Evolutionary conservation across 2,797 vertebrate species (phyloP).

Genomic region (Sus cebifrons): DNA sequence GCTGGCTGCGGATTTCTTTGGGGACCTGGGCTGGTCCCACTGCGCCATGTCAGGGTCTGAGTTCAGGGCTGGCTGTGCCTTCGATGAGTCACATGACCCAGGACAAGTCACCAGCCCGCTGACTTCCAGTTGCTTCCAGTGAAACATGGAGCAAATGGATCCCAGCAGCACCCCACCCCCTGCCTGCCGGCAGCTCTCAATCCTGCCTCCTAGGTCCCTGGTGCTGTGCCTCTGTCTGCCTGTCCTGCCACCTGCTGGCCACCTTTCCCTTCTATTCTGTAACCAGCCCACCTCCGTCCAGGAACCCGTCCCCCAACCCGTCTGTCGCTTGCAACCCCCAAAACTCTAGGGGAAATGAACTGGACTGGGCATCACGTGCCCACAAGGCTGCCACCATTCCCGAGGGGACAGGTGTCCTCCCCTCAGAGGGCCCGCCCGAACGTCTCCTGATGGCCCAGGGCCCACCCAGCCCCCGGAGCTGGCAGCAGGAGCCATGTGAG

Average conservation of each 20-base stretch:
- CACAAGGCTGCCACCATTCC: accelerated
- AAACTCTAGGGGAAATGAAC: neutral
- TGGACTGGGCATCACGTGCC: neutral
- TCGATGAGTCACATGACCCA: neutral
- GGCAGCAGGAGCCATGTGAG: neutral
- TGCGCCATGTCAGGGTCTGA: neutral
- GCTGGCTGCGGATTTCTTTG: neutral
- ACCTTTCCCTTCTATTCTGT: neutral
- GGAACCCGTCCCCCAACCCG: neutral
- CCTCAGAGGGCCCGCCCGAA: neutral
- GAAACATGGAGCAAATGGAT: neutral
- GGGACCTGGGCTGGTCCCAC: neutral
- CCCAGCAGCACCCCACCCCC: accelerated
- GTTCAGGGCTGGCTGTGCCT: neutral
- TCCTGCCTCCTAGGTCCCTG: neutral
- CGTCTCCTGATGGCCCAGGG: neutral
- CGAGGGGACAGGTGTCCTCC: neutral
- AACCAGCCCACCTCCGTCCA: neutral
- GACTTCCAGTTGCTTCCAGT: neutral
- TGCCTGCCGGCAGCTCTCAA: no score
- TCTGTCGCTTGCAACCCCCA: neutral
- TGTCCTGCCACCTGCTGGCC: neutral
- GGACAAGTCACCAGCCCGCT: neutral
- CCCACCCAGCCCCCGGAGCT: neutral
- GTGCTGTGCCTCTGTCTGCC: neutral